phyloP scores from a whole-genome alignment of 2,888 invertebrate genomes.

The Agrochola lota region DNA sequence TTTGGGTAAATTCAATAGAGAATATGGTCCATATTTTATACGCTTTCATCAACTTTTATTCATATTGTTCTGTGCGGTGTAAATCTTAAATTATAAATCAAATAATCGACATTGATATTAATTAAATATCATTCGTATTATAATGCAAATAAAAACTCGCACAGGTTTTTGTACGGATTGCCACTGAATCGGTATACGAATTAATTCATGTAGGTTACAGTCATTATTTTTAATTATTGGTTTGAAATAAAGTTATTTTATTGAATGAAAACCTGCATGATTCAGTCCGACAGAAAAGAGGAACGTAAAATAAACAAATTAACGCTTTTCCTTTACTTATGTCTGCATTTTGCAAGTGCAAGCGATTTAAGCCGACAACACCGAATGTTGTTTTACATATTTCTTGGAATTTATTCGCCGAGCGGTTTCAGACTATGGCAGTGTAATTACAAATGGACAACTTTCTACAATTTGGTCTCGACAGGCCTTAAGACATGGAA shows the following conservation, averaged over 20 bases:
- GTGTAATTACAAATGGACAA: constrained; percentile 20
- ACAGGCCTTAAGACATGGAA: background rate
- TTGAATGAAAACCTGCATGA: background rate
- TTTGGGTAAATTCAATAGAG: constrained; percentile 13
- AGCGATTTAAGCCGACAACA: constrained; percentile 27
- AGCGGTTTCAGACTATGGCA: constrained; percentile 13
- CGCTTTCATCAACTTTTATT: constrained; percentile 13
- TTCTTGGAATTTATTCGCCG: constrained; percentile 35
- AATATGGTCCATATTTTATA: constrained; percentile 21
- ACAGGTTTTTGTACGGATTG: background rate
- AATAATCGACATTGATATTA: background rate
- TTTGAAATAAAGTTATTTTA: background rate
- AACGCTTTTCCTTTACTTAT: constrained; percentile 12
- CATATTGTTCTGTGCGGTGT: no score
- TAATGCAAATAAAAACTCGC: background rate
- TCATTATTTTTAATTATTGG: background rate
- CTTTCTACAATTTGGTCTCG: constrained; percentile 11
- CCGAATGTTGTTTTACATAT: constrained; percentile 44
- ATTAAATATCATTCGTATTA: background rate
- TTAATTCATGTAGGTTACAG: background rate
- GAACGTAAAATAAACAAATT: constrained; percentile 32
- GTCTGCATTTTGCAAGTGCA: constrained; percentile 35
- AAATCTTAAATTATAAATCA: background rate
- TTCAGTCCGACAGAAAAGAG: background rate
- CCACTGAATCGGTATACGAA: background rate